A percentile compares a stretch with the other conserved stretches of the same genome.
These are phyloP conservation scores for Plusia festucae DNA, from an alignment of 2,888 invertebrate genomes.

Conservation along the genomic window DNA sequence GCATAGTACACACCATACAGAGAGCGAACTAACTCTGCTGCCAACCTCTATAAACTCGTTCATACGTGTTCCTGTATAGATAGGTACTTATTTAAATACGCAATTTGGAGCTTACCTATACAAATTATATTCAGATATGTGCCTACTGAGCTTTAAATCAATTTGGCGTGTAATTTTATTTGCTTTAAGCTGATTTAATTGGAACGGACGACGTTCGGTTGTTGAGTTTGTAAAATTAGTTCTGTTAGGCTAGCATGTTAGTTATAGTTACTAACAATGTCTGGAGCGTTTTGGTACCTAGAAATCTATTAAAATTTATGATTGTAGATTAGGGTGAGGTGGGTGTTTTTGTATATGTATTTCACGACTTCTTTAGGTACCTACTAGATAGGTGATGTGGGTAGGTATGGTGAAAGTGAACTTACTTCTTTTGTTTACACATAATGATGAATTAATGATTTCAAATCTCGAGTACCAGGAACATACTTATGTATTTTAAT, in stretches of 20 bases:
- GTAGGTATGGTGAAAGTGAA: too few relatives aligned
- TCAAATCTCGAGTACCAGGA: too few relatives aligned
- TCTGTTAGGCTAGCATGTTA: constrained; percentile 35
- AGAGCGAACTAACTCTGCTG: constrained; percentile 86
- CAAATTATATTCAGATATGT: constrained; percentile 60
- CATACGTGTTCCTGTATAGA: constrained; percentile 79
- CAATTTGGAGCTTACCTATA: constrained; percentile 80
- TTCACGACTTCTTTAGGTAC: too few relatives aligned
- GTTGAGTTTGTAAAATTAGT: constrained; percentile 48
- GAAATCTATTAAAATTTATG: not conserved
- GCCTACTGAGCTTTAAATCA: constrained; percentile 74
- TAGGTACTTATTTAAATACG: constrained; percentile 85
- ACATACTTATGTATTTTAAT: too few relatives aligned
- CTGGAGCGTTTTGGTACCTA: not conserved
- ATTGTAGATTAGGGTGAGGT: not conserved
- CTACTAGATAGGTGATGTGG: too few relatives aligned
- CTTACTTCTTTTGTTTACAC: too few relatives aligned
- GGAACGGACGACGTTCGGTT: constrained; percentile 61
- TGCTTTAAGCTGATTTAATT: constrained; percentile 73
- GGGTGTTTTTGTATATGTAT: too few relatives aligned
- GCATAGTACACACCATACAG: constrained; percentile 86
- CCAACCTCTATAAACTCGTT: constrained; percentile 84
- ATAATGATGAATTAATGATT: too few relatives aligned
- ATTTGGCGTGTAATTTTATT: constrained; percentile 79
- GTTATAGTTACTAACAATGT: constrained; percentile 22